These are phyloP conservation scores for Bettongia penicillata DNA, from an alignment of 2,113 vertebrate species.

Conservation along the genomic window DNA sequence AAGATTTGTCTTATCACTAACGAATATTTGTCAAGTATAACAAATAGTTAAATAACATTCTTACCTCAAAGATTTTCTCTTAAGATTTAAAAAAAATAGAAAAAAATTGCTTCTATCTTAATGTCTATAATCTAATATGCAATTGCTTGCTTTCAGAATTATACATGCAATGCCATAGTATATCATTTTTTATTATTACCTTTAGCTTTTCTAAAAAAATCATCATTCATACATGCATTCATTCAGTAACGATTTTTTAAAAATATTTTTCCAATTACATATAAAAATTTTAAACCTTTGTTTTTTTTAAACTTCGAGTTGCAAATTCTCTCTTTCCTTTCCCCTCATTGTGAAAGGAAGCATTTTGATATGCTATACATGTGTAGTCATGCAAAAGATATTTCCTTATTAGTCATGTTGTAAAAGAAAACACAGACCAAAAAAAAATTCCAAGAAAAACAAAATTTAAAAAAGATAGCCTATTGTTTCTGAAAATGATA, in stretches of 20 bases:
- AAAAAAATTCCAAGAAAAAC: too few species aligned
- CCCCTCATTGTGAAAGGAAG: background rate
- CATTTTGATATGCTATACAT: background rate
- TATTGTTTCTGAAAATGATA: background rate
- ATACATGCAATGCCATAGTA: background rate
- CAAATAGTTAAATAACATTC: background rate
- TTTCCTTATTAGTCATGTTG: background rate
- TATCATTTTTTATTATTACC: background rate
- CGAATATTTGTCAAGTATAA: background rate
- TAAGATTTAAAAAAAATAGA: constrained; percentile 14
- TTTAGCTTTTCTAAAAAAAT: background rate
- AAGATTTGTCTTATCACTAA: constrained; percentile 2
- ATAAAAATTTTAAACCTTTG: background rate
- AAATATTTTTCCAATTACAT: background rate
- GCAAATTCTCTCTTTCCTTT: background rate
- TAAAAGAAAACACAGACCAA: background rate
- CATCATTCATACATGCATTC: constrained; percentile 44
- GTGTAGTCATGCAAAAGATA: background rate
- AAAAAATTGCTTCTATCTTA: background rate
- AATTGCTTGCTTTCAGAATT: background rate
- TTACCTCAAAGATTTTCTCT: constrained; percentile 15
- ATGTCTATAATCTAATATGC: background rate
- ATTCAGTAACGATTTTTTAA: constrained; percentile 35
- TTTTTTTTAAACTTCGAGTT: background rate
- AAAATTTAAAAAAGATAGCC: background rate